Conservation (phyloP, 2,888 invertebrate genomes). For the Meteorus colon region DNA sequence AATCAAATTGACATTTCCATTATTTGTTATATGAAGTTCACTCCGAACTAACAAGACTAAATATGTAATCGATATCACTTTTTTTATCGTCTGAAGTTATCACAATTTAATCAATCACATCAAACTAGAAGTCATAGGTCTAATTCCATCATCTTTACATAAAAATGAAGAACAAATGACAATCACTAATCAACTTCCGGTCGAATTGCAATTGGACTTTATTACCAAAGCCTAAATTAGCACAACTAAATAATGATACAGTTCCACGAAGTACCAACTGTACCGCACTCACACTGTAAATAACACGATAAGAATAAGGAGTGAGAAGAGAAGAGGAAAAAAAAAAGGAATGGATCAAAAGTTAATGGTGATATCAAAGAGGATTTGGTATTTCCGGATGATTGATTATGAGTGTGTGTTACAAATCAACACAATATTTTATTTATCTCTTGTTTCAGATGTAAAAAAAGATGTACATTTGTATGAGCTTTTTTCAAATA, state of each 20-base stretch:
- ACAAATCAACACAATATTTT: background rate
- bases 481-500: constrained; percentile 6
- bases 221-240: background rate
- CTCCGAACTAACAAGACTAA: background rate
- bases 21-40: too few species aligned
- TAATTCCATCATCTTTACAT: too few species aligned
- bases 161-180: too few species aligned
- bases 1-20: too few species aligned
- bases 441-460: background rate
- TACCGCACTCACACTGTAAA: background rate
- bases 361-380: background rate
- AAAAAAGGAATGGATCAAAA: background rate
- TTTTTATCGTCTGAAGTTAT: background rate
- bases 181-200: background rate
- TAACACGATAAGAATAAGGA: constrained; percentile 32
- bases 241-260: background rate
- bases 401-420: background rate
- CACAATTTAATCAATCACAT: background rate
- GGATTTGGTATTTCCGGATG: background rate
- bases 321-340: constrained; percentile 1
- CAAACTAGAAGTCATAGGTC: background rate
- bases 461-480: background rate
- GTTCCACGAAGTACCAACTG: background rate
- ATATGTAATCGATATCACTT: background rate
- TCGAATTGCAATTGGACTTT: background rate